Evolutionary conservation across 2,797 vertebrate genomes (phyloP).

Genomic region (Agapornis canus): DNA sequence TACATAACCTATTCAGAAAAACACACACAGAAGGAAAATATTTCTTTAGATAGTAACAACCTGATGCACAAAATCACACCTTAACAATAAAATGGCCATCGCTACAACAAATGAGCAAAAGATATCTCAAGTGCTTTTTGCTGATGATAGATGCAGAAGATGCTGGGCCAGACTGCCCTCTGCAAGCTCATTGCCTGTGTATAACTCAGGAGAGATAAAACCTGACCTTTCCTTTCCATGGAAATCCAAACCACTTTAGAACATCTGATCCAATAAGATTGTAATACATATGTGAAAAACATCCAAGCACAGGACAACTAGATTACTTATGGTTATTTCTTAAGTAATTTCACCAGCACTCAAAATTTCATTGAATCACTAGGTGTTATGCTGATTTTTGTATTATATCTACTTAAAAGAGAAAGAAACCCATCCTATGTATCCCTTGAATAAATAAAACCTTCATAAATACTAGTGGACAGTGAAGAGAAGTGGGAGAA

Average conservation of each 20-base stretch:
- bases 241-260: neutral
- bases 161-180: neutral
- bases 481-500: neutral
- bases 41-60: neutral
- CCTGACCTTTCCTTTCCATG: neutral
- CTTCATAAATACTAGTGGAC: neutral
- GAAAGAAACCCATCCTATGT: neutral
- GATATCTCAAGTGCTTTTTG: neutral
- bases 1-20: neutral
- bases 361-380: neutral
- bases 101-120: neutral
- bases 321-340: neutral
- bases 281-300: neutral
- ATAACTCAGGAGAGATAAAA: neutral
- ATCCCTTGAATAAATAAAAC: neutral
- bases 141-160: neutral
- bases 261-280: neutral
- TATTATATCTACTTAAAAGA: neutral
- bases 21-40: neutral
- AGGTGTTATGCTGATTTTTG: neutral
- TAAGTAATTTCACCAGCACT: neutral
- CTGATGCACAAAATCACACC: neutral
- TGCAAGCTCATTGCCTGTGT: neutral
- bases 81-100: neutral
- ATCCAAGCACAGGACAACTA: rapidly evolving